Conservation (phyloP, 2,113 vertebrate species). For the Hydrochoerus hydrochaeris region DNA sequence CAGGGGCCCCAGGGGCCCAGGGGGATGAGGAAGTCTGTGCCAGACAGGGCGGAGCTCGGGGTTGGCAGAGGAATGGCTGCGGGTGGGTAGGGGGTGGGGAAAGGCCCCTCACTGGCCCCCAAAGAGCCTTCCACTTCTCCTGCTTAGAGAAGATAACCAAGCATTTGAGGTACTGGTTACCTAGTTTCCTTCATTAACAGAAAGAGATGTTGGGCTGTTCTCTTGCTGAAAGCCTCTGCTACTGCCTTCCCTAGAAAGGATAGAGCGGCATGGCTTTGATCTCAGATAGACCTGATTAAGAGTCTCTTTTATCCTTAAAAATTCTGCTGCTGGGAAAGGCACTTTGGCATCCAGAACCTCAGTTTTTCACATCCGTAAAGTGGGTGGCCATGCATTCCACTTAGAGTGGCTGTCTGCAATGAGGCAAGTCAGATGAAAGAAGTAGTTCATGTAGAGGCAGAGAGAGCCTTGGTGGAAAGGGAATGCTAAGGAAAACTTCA, state of each 20-base stretch:
- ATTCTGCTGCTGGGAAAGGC: not conserved
- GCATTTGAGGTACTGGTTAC: not conserved
- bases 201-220: not conserved
- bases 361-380: constrained; percentile 35
- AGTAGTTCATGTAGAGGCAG: constrained; percentile 39
- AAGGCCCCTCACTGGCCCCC: not conserved
- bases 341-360: not conserved
- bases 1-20: not conserved
- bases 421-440: not conserved
- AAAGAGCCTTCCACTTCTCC: constrained; percentile 1
- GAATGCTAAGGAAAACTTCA: not conserved
- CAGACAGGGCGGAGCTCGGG: not conserved
- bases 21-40: not conserved
- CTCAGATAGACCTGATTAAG: not conserved
- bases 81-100: not conserved
- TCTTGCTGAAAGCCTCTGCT: not conserved
- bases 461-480: not conserved
- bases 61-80: not conserved
- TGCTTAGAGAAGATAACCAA: not conserved
- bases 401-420: not conserved
- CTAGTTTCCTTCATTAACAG: not conserved
- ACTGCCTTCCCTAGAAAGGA: not conserved
- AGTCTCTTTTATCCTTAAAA: not conserved
- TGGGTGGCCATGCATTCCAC: not conserved
- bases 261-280: not conserved